A percentile compares a stretch with the other conserved stretches of the same genome.
These are phyloP conservation scores for Cottus gobio DNA, from an alignment of 2,113 vertebrate species.

Conservation along the genomic window DNA sequence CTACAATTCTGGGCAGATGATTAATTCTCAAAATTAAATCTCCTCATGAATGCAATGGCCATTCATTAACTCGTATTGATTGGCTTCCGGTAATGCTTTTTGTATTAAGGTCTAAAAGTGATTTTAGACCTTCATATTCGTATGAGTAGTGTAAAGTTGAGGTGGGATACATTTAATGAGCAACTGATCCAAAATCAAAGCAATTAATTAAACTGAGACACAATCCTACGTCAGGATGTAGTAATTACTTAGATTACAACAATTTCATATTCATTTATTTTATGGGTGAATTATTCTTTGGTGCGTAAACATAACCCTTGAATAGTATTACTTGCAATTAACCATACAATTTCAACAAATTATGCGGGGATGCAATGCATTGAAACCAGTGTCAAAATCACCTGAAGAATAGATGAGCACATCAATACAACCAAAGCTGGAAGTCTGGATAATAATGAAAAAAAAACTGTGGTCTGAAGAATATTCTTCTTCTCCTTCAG, in stretches of 20 bases:
- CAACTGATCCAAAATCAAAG: background rate
- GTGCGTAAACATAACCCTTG: background rate
- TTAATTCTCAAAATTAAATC: constrained; percentile 43
- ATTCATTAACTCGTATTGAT: constrained; percentile 26
- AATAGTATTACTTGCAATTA: too few species aligned
- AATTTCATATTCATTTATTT: background rate
- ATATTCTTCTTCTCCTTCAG: background rate
- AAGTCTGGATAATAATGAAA: background rate
- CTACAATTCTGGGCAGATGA: constrained; percentile 24
- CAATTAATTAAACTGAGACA: background rate
- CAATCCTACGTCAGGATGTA: background rate
- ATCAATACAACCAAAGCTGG: background rate
- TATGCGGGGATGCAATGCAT: background rate
- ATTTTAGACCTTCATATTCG: too few species aligned
- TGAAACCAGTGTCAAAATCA: background rate
- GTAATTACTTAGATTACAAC: background rate
- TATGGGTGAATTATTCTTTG: too few species aligned
- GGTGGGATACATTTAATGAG: background rate
- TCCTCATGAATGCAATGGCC: background rate
- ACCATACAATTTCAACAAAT: background rate
- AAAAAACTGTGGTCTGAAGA: background rate
- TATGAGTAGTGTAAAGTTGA: background rate
- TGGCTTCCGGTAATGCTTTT: constrained; percentile 10
- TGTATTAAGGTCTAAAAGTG: background rate
- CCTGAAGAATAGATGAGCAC: background rate